phyloP scores from a whole-genome alignment of 2,113 vertebrate genomes.

The Uropsilus gracilis region DNA sequence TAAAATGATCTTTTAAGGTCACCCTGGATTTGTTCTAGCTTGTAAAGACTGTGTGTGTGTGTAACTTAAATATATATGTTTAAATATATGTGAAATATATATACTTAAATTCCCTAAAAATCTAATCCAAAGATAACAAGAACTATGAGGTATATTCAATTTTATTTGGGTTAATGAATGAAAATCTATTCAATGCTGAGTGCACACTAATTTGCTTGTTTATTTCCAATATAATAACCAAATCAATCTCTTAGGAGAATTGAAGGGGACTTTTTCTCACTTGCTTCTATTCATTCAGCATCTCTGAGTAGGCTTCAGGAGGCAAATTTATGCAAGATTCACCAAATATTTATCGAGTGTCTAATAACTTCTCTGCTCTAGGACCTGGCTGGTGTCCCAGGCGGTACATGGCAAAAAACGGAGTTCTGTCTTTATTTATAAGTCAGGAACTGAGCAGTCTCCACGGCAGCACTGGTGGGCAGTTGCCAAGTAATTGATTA shows the following conservation, averaged over 20 bases:
- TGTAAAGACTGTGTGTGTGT: no score
- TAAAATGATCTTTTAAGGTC: neutral
- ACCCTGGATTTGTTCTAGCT: neutral
- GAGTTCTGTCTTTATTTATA: neutral
- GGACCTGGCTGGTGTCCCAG: neutral
- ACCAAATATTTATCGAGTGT: constrained; percentile 21
- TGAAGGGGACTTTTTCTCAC: neutral
- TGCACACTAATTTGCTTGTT: neutral
- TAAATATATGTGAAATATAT: no score
- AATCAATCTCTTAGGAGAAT: neutral
- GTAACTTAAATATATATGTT: no score
- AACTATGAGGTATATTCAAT: neutral
- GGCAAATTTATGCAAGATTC: neutral
- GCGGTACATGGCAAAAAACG: neutral
- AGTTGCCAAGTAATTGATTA: neutral
- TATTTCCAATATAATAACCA: neutral
- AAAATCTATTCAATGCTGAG: neutral
- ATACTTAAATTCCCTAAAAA: neutral
- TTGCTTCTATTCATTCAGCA: neutral
- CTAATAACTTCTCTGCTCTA: neutral
- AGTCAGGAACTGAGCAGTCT: neutral
- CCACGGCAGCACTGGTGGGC: neutral
- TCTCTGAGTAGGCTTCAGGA: neutral
- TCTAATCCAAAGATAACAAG: neutral
- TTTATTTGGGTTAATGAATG: neutral